Conservation (phyloP, 2,797 vertebrate species). For the Streptopelia turtur region DNA sequence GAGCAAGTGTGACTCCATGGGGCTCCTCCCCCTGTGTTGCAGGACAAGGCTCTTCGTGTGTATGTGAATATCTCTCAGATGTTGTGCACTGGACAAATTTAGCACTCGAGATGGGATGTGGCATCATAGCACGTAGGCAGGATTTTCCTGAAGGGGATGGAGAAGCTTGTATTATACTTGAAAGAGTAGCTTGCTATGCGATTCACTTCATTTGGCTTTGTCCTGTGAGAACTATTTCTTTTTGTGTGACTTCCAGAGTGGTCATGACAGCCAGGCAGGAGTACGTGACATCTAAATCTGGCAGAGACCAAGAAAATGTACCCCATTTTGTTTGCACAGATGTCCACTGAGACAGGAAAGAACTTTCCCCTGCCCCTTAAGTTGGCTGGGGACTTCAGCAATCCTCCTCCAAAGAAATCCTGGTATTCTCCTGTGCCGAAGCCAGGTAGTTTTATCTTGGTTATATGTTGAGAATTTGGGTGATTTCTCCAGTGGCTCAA, state of each 20-base stretch:
- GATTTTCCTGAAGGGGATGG: conserved; percentile 3
- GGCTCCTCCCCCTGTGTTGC: background rate
- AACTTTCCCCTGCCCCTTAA: background rate
- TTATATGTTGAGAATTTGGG: background rate
- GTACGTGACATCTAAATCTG: background rate
- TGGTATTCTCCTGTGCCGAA: background rate
- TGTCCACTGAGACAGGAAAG: background rate
- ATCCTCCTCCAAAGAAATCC: background rate
- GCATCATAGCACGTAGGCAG: conserved; percentile 27
- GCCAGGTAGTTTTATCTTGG: background rate
- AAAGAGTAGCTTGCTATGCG: background rate
- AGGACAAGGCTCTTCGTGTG: background rate
- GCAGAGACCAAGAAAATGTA: background rate
- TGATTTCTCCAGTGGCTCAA: background rate
- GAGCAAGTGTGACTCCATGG: background rate
- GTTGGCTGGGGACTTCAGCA: background rate
- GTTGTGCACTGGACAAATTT: background rate
- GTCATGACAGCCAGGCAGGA: background rate
- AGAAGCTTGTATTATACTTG: background rate
- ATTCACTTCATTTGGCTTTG: background rate
- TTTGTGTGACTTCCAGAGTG: background rate
- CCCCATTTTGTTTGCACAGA: background rate
- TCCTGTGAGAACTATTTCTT: conserved; percentile 33
- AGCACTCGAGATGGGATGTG: background rate
- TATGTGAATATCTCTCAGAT: conserved; percentile 3